phyloP scores from a whole-genome alignment of 2,113 vertebrate species.

The Phylloscopus whistleri region DNA sequence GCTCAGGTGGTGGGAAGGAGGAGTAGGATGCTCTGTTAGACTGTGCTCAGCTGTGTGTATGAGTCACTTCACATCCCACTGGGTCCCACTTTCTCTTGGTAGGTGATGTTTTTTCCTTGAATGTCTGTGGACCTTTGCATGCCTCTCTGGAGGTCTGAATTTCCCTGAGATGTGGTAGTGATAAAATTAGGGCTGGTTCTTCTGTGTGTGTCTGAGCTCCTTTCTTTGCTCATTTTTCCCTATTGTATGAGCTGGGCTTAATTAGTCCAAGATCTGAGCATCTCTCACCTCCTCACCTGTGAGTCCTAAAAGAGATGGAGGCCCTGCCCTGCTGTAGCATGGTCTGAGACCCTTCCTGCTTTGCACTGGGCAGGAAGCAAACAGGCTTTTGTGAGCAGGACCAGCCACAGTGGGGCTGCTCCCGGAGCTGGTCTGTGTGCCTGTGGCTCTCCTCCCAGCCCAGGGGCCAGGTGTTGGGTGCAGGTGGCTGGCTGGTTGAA shows the following conservation, averaged over 20 bases:
- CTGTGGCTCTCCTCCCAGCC: not conserved
- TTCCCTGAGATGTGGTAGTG: not conserved
- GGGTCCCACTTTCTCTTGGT: not conserved
- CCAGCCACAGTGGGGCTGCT: not conserved
- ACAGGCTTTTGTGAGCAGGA: not conserved
- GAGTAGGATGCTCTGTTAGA: not conserved
- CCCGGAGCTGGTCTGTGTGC: not conserved
- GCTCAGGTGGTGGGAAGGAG: not conserved
- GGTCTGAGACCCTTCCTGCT: not conserved
- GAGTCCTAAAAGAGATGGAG: not conserved
- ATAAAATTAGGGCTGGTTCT: not conserved
- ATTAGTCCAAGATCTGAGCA: not conserved
- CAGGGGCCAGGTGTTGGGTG: not conserved
- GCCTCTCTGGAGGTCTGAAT: not conserved
- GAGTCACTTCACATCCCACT: not conserved
- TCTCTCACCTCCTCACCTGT: not conserved
- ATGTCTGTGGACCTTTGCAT: not conserved
- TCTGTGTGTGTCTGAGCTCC: not conserved
- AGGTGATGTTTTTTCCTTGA: not conserved
- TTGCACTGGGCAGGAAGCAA: not conserved
- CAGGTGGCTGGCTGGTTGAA: not conserved
- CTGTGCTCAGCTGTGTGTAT: not conserved
- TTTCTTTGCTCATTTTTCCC: not conserved
- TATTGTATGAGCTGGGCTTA: rapidly evolving
- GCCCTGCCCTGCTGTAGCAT: not conserved